Percentiles rank a stretch among this genome's conserved stretches.
Conservation (phyloP, 1,140 invertebrate species). For the Lutraria rhynchaena region DNA sequence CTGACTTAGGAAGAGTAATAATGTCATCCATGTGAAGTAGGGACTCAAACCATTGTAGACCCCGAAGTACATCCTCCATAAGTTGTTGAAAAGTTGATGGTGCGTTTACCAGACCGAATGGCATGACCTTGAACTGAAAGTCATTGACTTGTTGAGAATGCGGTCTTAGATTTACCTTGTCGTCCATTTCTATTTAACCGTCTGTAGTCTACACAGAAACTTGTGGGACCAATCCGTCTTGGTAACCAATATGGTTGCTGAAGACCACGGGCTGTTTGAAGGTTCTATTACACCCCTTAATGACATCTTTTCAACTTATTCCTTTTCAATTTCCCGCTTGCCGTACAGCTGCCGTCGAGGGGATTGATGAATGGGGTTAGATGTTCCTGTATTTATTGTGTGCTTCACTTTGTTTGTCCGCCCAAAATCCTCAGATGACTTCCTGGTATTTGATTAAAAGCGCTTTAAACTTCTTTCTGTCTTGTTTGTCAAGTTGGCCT, state of each 20-base stretch:
- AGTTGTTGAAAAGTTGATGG: slow-evolving; percentile 65
- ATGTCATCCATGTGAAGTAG: slow-evolving; percentile 64
- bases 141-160: slow-evolving; percentile 40
- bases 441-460: slow-evolving; percentile 52
- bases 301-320: slow-evolving; percentile 40
- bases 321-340: slow-evolving; percentile 3
- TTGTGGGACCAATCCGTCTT: slow-evolving; percentile 82
- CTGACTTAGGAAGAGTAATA: slow-evolving; percentile 18
- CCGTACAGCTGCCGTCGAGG: slow-evolving; percentile 9
- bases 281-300: slow-evolving; percentile 27
- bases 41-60: slow-evolving; percentile 45
- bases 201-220: slow-evolving; percentile 83
- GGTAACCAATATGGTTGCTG: slow-evolving; percentile 82
- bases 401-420: slow-evolving; percentile 10
- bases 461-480: neutral
- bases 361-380: slow-evolving; percentile 1
- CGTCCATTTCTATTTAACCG: slow-evolving; percentile 68
- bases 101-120: slow-evolving; percentile 49
- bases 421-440: slow-evolving; percentile 17
- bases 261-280: slow-evolving; percentile 60
- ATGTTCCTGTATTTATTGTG: slow-evolving; percentile 17
- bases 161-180: slow-evolving; percentile 75
- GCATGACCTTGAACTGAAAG: slow-evolving; percentile 34
- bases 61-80: slow-evolving; percentile 54
- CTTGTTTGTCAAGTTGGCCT: neutral